These are phyloP conservation scores for Cephus nigrinus DNA, from an alignment of 2,888 invertebrate species.

Conservation along the genomic window DNA sequence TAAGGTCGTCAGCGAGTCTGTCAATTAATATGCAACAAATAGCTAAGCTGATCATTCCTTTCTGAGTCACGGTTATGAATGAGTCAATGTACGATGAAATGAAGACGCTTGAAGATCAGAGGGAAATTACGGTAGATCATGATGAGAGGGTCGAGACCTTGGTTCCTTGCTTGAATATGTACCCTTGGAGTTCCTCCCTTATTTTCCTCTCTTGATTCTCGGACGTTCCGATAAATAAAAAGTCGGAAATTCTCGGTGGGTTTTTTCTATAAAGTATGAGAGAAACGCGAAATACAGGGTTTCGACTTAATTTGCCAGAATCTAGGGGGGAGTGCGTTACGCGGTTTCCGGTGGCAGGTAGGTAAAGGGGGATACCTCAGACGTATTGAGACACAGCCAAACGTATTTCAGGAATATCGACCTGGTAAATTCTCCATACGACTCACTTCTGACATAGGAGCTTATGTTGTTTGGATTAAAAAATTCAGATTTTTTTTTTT, in stretches of 20 bases:
- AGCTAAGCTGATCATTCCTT: background rate
- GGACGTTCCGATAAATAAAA: background rate
- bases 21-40: background rate
- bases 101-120: background rate
- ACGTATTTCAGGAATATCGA: background rate
- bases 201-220: background rate
- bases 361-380: background rate
- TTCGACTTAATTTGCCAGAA: background rate
- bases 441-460: background rate
- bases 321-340: background rate
- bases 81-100: background rate
- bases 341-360: background rate
- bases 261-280: background rate
- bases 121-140: background rate
- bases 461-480: background rate
- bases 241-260: background rate
- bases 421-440: background rate
- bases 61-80: background rate
- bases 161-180: background rate
- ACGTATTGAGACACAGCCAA: background rate
- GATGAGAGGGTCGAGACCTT: background rate
- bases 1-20: background rate
- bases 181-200: background rate
- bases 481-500: background rate
- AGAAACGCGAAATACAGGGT: background rate